Conservation (phyloP, 2,797 vertebrate species). For the Euphonia xanthogaster region DNA sequence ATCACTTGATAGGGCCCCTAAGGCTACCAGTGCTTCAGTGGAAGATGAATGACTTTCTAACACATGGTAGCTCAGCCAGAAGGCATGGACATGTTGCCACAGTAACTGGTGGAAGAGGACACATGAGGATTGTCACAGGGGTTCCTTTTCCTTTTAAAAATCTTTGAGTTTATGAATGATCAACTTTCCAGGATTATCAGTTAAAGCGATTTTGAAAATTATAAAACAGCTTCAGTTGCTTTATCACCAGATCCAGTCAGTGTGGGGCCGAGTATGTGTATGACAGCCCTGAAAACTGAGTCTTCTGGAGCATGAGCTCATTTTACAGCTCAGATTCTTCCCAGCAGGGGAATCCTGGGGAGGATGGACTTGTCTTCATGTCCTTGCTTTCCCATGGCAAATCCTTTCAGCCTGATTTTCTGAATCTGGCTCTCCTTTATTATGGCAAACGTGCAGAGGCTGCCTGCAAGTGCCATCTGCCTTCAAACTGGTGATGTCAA, state of each 20-base stretch:
- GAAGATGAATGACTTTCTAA: not conserved
- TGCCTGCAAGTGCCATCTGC: constrained; percentile 33
- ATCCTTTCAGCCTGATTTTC: not conserved
- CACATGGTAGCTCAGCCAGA: not conserved
- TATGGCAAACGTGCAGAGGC: not conserved
- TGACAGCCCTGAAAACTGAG: not conserved
- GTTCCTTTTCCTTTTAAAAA: not conserved
- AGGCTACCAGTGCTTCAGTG: not conserved
- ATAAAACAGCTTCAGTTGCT: not conserved
- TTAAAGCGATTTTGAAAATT: not conserved
- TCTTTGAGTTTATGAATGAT: not conserved
- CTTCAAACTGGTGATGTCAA: constrained; percentile 18
- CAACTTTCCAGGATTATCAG: not conserved
- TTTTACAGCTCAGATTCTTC: not conserved
- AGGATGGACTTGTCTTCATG: not conserved
- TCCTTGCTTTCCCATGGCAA: not conserved
- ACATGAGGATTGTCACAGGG: not conserved
- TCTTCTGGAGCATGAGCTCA: not conserved
- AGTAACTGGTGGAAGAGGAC: not conserved
- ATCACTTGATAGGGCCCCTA: not conserved
- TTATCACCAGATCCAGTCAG: not conserved
- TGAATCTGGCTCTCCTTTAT: not conserved
- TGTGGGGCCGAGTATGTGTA: not conserved
- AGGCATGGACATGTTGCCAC: not conserved
- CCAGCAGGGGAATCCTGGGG: not conserved